phyloP scores from a whole-genome alignment of 2,888 invertebrate genomes.

The Trileptium ribeirensis region DNA sequence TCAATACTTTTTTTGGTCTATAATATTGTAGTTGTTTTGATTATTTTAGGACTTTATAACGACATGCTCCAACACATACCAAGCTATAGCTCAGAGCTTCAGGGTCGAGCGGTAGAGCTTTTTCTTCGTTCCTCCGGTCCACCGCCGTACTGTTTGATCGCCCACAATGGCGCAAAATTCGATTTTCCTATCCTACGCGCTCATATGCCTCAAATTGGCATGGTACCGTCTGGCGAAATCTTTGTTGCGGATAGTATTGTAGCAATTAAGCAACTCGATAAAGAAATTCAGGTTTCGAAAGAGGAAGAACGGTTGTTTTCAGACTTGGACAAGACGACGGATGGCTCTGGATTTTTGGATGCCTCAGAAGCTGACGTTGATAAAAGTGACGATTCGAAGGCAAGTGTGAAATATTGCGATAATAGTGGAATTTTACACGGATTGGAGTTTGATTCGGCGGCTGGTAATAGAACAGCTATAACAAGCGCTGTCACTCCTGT shows the following conservation, averaged over 20 bases:
- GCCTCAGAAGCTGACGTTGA: neutral
- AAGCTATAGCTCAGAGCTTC: neutral
- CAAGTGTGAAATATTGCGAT: neutral
- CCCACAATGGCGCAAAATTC: slow-evolving; percentile 12
- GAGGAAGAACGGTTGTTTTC: neutral
- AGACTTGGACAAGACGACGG: neutral
- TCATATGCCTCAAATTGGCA: neutral
- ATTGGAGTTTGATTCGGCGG: neutral
- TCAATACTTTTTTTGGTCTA: too few species aligned
- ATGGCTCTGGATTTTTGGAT: neutral
- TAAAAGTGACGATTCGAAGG: neutral
- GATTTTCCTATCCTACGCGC: slow-evolving; percentile 5
- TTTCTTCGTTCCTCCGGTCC: neutral
- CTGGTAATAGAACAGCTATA: neutral
- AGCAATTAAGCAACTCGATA: neutral
- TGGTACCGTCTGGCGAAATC: neutral
- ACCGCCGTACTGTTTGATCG: slow-evolving; percentile 6
- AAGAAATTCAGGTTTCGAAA: neutral
- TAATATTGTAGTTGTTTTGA: too few species aligned
- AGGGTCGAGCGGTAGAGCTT: neutral
- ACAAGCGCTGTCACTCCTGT: neutral
- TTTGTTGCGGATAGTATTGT: neutral
- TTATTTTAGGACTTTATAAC: slow-evolving; percentile 12
- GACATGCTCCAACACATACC: slow-evolving; percentile 3
- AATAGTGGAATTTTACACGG: neutral